These are phyloP conservation scores for Drosophila quadrilineata DNA, from an alignment of 1,140 invertebrate genomes.

Conservation along the genomic window DNA sequence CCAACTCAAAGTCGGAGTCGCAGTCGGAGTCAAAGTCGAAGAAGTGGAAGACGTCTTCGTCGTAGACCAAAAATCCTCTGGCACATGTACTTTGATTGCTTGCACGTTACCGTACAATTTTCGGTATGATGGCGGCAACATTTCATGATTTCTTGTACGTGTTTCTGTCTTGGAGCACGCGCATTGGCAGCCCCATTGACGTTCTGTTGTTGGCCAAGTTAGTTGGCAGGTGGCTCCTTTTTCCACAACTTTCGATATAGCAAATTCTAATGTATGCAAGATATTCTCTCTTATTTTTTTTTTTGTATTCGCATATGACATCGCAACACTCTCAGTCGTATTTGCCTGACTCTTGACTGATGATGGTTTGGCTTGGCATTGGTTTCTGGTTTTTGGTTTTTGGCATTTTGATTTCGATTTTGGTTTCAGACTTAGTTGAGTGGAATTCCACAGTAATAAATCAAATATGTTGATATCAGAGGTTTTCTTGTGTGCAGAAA, in stretches of 20 bases:
- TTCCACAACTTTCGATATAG: conserved; percentile 23
- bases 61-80: conserved; percentile 14
- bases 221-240: conserved; percentile 10
- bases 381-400: conserved; percentile 27
- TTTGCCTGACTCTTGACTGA: conserved; percentile 71
- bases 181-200: conserved; percentile 13
- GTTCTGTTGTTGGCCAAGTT: conserved; percentile 1
- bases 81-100: conserved; percentile 73
- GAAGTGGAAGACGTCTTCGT: not conserved
- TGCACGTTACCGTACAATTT: conserved; percentile 80
- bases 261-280: conserved; percentile 58
- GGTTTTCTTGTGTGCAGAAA: conserved; percentile 2
- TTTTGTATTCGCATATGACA: conserved; percentile 37
- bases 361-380: conserved; percentile 57
- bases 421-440: no score
- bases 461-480: conserved; percentile 44
- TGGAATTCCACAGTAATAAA: conserved; percentile 44
- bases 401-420: conserved; percentile 22
- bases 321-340: conserved; percentile 20
- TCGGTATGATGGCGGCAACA: conserved; percentile 79
- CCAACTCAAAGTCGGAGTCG: not conserved
- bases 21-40: not conserved
- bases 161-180: conserved; percentile 64
- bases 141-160: conserved; percentile 80
- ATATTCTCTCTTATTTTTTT: no score